Evolutionary conservation across 2,113 vertebrate genomes (phyloP), one percentile per base, ranked within the genome.

Genomic region (Planiliza haematocheilus): DNA sequence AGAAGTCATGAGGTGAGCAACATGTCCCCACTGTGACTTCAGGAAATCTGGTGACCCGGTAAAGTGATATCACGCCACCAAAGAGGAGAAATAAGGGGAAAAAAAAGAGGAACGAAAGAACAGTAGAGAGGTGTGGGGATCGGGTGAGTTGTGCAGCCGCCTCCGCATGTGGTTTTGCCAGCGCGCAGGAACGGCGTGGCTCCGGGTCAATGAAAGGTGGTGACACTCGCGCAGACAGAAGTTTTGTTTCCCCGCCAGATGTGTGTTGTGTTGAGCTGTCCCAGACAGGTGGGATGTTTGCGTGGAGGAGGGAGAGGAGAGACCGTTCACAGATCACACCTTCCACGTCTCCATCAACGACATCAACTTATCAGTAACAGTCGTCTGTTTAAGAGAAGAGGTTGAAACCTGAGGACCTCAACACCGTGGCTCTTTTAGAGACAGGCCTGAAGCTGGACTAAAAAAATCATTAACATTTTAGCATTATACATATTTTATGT

Each of bases 31-130:
- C 13, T 14, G 59, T 92, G 92, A 93, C 92, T 89, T 87, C 71
- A 62, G 86, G 81, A 93, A 92, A 92, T 93, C 90, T 92, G 91
- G 91, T 88, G 88, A 93, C 83, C 87, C 81, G 21, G 91, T 92
- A 92, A 94, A 91, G 81, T 88, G 89, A 93, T 91, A 92, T 91
- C 83, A 73, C 77, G 7, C 82, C 80, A 79, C 48, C 49, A 57
- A 81, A 69, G 70, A 79, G 73, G 67, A 74, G 61, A 81, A 74
- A 67, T 5, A 18, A 65, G 30, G 10, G 39, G n/a, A 38, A 10
- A 2, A 7, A 12, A 21, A 34, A 10, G 4, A 7, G 12, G 21
- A 14, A 12, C 9, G 10, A 18, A 39, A 37, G 30, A 46, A 76
- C 18, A 51, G 57, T 18, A 55, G 20, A 69, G 71, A 83, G 80